These are phyloP conservation scores for Myiopsitta monachus DNA, from an alignment of 2,113 vertebrate species.

Conservation along the genomic window DNA sequence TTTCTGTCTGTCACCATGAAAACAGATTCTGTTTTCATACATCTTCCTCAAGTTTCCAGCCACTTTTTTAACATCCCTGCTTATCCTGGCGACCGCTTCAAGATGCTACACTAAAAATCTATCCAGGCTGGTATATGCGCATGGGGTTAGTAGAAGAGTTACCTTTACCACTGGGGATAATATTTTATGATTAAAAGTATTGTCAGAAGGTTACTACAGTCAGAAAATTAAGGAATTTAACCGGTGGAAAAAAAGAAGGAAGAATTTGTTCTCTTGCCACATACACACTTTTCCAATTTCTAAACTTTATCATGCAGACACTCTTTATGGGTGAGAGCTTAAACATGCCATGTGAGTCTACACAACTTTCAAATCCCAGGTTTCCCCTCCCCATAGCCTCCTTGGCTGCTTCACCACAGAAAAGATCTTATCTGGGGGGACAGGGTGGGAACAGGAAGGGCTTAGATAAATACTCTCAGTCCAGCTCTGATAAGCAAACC, in stretches of 20 bases:
- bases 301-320: not conserved
- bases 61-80: not conserved
- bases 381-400: not conserved
- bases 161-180: not conserved
- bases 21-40: not conserved
- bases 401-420: not conserved
- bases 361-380: not conserved
- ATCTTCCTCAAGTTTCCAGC: not conserved
- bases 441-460: not conserved
- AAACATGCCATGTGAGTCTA: not conserved
- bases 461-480: not conserved
- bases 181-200: not conserved
- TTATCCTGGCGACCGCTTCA: not conserved
- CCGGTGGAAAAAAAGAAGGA: not conserved
- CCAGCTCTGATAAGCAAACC: not conserved
- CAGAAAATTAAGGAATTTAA: not conserved
- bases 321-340: accelerated
- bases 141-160: not conserved
- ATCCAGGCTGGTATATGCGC: accelerated
- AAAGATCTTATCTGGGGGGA: not conserved
- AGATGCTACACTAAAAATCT: not conserved
- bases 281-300: not conserved
- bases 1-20: not conserved
- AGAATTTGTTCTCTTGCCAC: not conserved
- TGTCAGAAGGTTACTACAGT: not conserved